These are phyloP conservation scores for Enteromius paludinosus DNA, from an alignment of 2,797 vertebrate genomes.

Conservation along the genomic window DNA sequence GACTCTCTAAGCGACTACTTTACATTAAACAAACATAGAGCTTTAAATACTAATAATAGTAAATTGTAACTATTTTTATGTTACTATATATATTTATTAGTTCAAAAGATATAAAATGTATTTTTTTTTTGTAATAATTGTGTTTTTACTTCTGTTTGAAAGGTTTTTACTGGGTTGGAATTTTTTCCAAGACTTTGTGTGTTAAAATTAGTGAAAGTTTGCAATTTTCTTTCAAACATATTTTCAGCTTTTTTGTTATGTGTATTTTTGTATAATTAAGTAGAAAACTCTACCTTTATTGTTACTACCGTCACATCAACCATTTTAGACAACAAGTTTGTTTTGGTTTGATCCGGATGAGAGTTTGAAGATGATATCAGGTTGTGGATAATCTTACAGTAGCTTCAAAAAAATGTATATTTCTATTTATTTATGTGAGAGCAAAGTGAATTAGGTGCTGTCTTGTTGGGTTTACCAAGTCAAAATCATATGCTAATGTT, in stretches of 20 bases:
- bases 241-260: not conserved
- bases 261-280: not conserved
- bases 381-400: not conserved
- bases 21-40: not conserved
- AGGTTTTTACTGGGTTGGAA: not conserved
- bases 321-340: not conserved
- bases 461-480: not conserved
- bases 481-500: not conserved
- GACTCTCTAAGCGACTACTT: constrained; percentile 47
- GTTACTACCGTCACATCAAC: no score
- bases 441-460: not conserved
- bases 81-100: no score
- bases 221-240: not conserved
- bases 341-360: not conserved
- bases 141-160: not conserved
- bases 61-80: no score
- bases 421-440: not conserved
- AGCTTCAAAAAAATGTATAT: not conserved
- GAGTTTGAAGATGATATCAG: not conserved
- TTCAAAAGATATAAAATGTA: no score
- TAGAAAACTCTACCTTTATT: not conserved
- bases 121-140: not conserved
- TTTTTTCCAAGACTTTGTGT: not conserved
- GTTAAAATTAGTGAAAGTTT: not conserved
- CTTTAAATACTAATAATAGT: no score